A percentile compares a stretch with the other conserved stretches of the same genome.
These are phyloP conservation scores for Pipistrellus nathusii DNA, from an alignment of 2,797 vertebrate species.

Conservation along the genomic window DNA sequence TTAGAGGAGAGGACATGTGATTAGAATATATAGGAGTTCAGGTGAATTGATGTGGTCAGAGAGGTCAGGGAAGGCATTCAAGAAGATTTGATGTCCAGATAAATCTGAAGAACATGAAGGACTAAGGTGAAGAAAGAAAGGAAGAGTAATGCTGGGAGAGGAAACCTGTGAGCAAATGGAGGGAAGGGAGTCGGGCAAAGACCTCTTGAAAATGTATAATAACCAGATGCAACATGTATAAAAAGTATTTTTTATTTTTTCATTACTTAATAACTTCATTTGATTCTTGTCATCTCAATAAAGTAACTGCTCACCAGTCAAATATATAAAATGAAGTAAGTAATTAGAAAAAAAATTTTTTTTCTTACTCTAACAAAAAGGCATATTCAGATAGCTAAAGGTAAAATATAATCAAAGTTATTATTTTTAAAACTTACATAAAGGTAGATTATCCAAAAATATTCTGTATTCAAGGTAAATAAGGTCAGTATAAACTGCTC, in stretches of 20 bases:
- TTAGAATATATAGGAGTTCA: background rate
- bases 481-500: slow-evolving; percentile 47
- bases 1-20: background rate
- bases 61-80: background rate
- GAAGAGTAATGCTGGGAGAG: background rate
- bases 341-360: background rate
- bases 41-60: background rate
- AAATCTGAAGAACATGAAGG: slow-evolving; percentile 8
- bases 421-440: slow-evolving; percentile 49
- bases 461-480: background rate
- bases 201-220: background rate
- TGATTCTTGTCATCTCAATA: slow-evolving; percentile 25
- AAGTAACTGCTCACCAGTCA: background rate
- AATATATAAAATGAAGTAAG: slow-evolving; percentile 29
- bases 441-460: background rate
- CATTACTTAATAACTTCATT: background rate
- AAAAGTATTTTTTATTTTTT: background rate
- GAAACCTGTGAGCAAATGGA: background rate
- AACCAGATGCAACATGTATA: background rate
- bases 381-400: slow-evolving; percentile 31
- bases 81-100: background rate
- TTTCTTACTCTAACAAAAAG: slow-evolving; percentile 51
- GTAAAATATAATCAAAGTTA: slow-evolving; percentile 28
- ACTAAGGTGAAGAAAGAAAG: slow-evolving; percentile 32
- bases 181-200: background rate